These are phyloP conservation scores for Picus viridis DNA, from an alignment of 2,797 vertebrate genomes.

Conservation along the genomic window DNA sequence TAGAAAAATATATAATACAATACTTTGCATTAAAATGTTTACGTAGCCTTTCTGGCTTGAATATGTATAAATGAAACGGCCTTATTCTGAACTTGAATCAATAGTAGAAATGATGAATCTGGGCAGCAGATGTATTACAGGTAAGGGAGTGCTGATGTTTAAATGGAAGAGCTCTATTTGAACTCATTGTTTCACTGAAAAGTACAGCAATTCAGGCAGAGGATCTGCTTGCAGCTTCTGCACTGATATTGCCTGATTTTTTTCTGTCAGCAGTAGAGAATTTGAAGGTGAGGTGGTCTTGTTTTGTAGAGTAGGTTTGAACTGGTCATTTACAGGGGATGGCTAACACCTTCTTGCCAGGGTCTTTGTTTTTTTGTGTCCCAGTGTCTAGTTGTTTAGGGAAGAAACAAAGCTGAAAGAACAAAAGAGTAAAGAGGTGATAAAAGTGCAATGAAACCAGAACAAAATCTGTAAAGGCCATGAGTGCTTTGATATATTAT, in stretches of 20 bases:
- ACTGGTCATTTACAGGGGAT: background rate
- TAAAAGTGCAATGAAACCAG: background rate
- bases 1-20: background rate
- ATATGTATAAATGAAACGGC: background rate
- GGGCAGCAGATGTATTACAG: background rate
- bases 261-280: background rate
- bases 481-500: background rate
- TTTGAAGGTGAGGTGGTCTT: background rate
- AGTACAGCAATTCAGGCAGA: background rate
- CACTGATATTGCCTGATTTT: background rate
- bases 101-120: background rate
- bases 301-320: background rate
- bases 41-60: background rate
- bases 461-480: background rate
- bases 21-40: background rate
- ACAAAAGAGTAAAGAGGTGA: background rate
- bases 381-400: background rate
- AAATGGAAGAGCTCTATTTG: background rate
- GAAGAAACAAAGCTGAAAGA: background rate
- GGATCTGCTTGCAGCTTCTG: background rate
- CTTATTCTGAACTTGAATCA: background rate
- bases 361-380: background rate
- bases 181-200: background rate
- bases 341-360: background rate
- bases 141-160: background rate